These are phyloP conservation scores for Ditylenchus weischeri DNA, from an alignment of 2,888 invertebrate species.

Conservation along the genomic window DNA sequence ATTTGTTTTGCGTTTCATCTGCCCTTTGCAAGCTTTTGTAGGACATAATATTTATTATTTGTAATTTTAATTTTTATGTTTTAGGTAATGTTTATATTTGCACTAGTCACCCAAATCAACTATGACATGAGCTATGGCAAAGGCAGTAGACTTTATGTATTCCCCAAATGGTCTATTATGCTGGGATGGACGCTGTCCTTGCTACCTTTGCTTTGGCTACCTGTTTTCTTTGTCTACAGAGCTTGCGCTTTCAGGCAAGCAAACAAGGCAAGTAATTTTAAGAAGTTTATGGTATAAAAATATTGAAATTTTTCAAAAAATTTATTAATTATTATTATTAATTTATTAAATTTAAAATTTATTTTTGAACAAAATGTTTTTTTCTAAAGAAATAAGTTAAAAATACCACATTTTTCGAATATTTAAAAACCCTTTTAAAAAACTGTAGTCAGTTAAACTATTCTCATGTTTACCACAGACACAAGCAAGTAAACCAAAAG, in stretches of 20 bases:
- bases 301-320: too few relatives aligned
- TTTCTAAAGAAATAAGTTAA: too few relatives aligned
- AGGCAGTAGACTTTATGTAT: constrained; percentile 30
- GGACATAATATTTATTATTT: not conserved
- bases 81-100: constrained; percentile 32
- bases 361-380: too few relatives aligned
- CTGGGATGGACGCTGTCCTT: constrained; percentile 34
- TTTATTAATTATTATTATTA: too few relatives aligned
- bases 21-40: constrained; percentile 31
- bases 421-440: too few relatives aligned
- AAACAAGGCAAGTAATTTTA: constrained; percentile 24
- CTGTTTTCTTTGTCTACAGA: constrained; percentile 34
- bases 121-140: constrained; percentile 36
- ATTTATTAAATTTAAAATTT: too few relatives aligned
- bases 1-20: constrained; percentile 36
- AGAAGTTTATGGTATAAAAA: too few relatives aligned
- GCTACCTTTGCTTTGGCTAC: constrained; percentile 30
- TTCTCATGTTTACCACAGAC: too few relatives aligned
- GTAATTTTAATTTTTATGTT: not conserved
- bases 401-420: too few relatives aligned
- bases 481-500: too few relatives aligned
- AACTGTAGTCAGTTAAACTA: too few relatives aligned
- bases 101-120: constrained; percentile 29
- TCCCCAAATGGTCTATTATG: constrained; percentile 32
- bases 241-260: constrained; percentile 27